Evolutionary conservation across 2,888 invertebrate genomes (phyloP), one percentile per base, ranked within the genome.

Genomic region (Polymixis lichenea): DNA sequence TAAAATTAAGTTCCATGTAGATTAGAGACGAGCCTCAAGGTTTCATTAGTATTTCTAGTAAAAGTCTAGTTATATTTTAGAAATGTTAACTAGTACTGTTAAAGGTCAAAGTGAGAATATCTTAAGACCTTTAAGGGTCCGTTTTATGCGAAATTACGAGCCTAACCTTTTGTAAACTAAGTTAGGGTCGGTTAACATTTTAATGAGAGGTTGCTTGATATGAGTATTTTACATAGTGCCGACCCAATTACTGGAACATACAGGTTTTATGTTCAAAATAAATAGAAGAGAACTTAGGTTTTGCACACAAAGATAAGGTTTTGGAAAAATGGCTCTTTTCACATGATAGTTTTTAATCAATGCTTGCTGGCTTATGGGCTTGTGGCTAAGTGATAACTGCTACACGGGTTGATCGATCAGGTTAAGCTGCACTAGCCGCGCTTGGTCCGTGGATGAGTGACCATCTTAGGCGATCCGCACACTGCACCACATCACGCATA

Each of bases 201-300:
- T 78, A 77, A 77, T 55, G 38, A 77, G 69, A 55, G 78, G 49
- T 55, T 15, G 25, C 60, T 61, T 77, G 25, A 32, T 55, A 68
- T n/a, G 46, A 55, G 60, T 49, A 53, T 68, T 77, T 55, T 25
- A 68, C 53, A 61, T 15, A 6, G 25, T 49, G n/a, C 17, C 11
- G 17, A 49, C 38, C 53, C 68, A 32, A 77, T 77, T 77, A 77
- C 60, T 49, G 32, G 17, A n/a, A 51, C 11, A 13, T 28, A 28
- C 15, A 43, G 15, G n/a, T 15, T 19, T n/a, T 32, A n/a, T 64
- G 17, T 25, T 25, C 7, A 64, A 25, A 46, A 25, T 64, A 46
- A 19, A 46, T 38, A 19, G 2, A 32, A 9, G 5, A 46, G 1
- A n/a, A 28, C 0, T 32, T n/a, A 11, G 22, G 7, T 25, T 22